Evolutionary conservation across 2,888 invertebrate genomes (phyloP).

Genomic region (Megaustenia siamemsis): DNA sequence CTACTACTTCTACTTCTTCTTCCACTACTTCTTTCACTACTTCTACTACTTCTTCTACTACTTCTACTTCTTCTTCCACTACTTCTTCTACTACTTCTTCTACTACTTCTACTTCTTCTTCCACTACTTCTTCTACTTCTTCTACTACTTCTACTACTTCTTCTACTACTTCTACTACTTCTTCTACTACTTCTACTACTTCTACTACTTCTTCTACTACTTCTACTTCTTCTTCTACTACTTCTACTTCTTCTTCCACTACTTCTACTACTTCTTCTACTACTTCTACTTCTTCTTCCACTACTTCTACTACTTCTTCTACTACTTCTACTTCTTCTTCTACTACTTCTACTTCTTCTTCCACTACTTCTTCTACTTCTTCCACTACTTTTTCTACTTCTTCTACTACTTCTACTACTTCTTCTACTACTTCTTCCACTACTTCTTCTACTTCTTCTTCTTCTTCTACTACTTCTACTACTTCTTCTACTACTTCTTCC

Average conservation of each 20-base stretch:
- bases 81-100: too few species aligned
- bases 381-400: background rate
- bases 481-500: background rate
- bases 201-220: background rate
- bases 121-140: too few species aligned
- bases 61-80: slow-evolving; percentile 12
- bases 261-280: background rate
- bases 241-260: background rate
- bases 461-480: background rate
- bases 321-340: background rate
- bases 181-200: slow-evolving; percentile 22
- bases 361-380: background rate
- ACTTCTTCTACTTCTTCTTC: background rate
- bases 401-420: background rate
- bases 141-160: too few species aligned
- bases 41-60: slow-evolving; percentile 24
- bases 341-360: background rate
- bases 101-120: too few species aligned
- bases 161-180: slow-evolving; percentile 5
- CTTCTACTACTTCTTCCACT: background rate
- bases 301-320: background rate
- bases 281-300: background rate
- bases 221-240: background rate
- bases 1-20: background rate
- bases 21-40: background rate